These are phyloP conservation scores for Leptarthrus brevirostris DNA, from an alignment of 2,888 invertebrate species.

Conservation along the genomic window DNA sequence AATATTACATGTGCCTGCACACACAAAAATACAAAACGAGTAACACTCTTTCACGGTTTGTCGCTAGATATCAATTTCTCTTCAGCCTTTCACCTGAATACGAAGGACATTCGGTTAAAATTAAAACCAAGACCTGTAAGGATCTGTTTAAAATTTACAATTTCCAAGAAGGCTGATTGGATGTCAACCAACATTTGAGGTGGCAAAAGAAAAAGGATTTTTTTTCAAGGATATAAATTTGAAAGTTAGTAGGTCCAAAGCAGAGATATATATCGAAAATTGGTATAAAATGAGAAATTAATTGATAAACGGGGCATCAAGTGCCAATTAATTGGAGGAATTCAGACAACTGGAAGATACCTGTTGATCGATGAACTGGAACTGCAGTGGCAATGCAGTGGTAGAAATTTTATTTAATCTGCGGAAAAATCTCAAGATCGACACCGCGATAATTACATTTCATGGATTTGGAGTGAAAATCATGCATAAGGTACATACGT, in stretches of 20 bases:
- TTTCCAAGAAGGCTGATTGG: slow-evolving; percentile 18
- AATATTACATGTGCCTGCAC: neutral
- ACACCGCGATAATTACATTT: neutral
- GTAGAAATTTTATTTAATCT: neutral
- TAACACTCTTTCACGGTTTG: slow-evolving; percentile 30
- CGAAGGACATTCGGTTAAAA: slow-evolving; percentile 27
- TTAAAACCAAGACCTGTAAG: neutral
- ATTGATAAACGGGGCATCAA: slow-evolving; percentile 5
- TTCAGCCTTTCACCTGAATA: slow-evolving; percentile 15
- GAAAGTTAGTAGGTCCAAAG: neutral
- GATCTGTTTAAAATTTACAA: neutral
- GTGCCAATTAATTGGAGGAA: neutral
- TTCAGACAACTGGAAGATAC: neutral
- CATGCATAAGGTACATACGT: neutral
- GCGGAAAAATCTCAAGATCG: neutral
- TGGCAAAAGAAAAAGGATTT: slow-evolving; percentile 7
- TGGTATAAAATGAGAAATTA: slow-evolving; percentile 34
- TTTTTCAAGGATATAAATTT: neutral
- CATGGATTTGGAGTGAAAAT: neutral
- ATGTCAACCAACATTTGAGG: neutral
- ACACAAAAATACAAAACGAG: slow-evolving; percentile 13
- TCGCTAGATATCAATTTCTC: slow-evolving; percentile 33
- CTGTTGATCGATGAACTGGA: neutral
- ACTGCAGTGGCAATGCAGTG: too few species aligned
- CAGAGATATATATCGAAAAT: slow-evolving; percentile 25